Conservation (phyloP, 2,113 vertebrate species). For the Gopherus evgoodei region DNA sequence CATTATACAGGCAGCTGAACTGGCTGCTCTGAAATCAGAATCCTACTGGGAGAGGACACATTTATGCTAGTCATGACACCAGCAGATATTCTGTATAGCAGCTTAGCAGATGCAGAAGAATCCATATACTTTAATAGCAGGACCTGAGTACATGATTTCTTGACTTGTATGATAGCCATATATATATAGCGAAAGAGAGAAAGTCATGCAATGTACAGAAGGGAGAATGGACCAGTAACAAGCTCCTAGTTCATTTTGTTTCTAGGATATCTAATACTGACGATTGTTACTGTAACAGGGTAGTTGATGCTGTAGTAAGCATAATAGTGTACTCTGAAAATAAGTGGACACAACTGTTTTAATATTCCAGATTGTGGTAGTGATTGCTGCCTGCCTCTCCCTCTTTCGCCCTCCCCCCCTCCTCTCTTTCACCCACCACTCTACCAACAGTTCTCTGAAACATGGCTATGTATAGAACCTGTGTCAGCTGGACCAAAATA, state of each 20-base stretch:
- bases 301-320: neutral
- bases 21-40: conserved; percentile 11
- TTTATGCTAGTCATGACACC: neutral
- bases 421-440: neutral
- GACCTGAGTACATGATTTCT: neutral
- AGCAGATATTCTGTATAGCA: neutral
- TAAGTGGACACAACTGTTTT: neutral
- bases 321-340: neutral
- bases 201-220: neutral
- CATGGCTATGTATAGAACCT: neutral
- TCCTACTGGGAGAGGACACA: rapidly evolving
- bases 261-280: neutral
- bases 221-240: neutral
- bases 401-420: neutral
- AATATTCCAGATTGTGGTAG: neutral
- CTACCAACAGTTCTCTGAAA: neutral
- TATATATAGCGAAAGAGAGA: neutral
- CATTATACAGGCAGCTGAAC: neutral
- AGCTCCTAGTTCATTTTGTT: neutral
- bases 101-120: neutral
- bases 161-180: neutral
- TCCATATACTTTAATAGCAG: neutral
- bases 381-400: neutral
- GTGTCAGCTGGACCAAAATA: neutral
- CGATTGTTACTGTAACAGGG: neutral